These are phyloP conservation scores for Paracanthobrama guichenoti DNA, from an alignment of 2,113 vertebrate species.

Conservation along the genomic window DNA sequence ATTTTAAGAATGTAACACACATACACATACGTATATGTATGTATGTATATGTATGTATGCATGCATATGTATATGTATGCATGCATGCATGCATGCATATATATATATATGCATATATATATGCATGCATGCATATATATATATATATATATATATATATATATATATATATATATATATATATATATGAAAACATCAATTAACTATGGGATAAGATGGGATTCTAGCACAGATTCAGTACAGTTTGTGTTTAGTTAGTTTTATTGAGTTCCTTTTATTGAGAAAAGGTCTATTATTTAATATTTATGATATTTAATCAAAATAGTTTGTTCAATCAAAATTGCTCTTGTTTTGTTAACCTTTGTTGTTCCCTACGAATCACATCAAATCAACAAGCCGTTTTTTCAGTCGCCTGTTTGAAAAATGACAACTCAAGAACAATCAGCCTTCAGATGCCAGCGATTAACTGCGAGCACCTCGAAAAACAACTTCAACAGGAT, in stretches of 20 bases:
- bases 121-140: no score
- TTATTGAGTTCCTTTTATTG: not conserved
- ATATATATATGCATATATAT: no score
- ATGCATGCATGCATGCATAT: no score
- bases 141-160: no score
- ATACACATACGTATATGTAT: not conserved
- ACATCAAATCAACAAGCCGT: conserved; percentile 36
- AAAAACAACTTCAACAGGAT: conserved; percentile 60
- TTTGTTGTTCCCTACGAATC: conserved; percentile 6
- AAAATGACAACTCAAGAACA: conserved; percentile 33
- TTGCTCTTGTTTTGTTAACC: not conserved
- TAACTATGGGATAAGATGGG: not conserved
- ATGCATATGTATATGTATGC: no score
- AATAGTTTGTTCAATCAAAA: not conserved
- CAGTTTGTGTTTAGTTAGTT: not conserved
- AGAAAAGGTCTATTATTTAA: not conserved
- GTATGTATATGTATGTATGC: no score
- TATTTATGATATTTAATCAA: not conserved
- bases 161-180: not conserved
- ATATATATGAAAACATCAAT: no score
- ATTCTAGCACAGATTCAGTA: not conserved
- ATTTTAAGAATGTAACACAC: no score
- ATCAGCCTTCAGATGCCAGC: conserved; percentile 50
- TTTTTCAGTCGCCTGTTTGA: conserved; percentile 39
- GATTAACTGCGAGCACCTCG: conserved; percentile 52